Evolutionary conservation across 2,797 vertebrate genomes (phyloP).

Genomic region (Remorina albescens): DNA sequence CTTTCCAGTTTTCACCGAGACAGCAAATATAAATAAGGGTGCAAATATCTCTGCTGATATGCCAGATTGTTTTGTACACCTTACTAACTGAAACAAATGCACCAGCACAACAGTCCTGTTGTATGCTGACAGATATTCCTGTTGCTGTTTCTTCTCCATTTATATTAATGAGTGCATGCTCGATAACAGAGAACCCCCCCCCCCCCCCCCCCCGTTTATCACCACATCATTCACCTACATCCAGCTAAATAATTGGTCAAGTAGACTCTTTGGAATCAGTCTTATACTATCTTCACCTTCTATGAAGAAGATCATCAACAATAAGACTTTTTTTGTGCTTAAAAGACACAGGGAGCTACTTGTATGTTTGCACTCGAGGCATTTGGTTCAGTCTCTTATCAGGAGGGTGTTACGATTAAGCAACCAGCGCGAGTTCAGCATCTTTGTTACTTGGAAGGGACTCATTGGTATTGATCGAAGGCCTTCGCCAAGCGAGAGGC

Average conservation of each 20-base stretch:
- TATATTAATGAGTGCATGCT: too few relatives aligned
- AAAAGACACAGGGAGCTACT: not conserved
- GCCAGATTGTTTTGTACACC: too few relatives aligned
- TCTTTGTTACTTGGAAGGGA: slow-evolving; percentile 9
- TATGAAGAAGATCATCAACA: not conserved
- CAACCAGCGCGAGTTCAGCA: slow-evolving; percentile 10
- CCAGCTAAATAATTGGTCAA: not conserved
- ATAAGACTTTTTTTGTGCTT: not conserved
- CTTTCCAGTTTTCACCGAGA: not conserved
- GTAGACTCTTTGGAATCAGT: not conserved
- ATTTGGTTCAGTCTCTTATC: slow-evolving; percentile 5
- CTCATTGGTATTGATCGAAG: slow-evolving; percentile 18
- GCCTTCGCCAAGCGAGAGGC: slow-evolving; percentile 1
- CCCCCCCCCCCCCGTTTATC: too few relatives aligned
- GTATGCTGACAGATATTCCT: too few relatives aligned
- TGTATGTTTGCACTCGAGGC: slow-evolving; percentile 8
- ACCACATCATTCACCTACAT: too few relatives aligned
- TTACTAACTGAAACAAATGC: too few relatives aligned
- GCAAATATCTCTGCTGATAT: too few relatives aligned
- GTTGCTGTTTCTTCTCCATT: too few relatives aligned
- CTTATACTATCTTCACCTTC: not conserved
- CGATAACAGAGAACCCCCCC: too few relatives aligned
- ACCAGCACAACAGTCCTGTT: too few relatives aligned
- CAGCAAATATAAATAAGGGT: not conserved
- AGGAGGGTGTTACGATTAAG: slow-evolving; percentile 6